Evolutionary conservation across 2,113 vertebrate genomes (phyloP), one percentile per base, ranked within the genome.

Genomic region (Notothenia coriiceps): DNA sequence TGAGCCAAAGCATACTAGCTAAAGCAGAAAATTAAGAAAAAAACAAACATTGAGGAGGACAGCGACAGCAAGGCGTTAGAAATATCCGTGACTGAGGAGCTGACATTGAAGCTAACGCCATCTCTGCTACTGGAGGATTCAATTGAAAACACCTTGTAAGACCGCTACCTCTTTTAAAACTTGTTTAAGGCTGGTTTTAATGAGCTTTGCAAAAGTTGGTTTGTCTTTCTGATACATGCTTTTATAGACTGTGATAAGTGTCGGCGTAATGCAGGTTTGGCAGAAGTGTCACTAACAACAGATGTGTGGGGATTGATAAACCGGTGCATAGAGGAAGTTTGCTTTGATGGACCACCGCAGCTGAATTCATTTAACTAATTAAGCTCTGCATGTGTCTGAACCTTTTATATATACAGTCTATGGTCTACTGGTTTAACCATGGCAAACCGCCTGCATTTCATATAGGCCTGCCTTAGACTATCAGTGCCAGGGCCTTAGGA

Each of bases 241-340:
- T 5, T 70, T 22, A 12, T 56, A 4, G 55, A 25, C 18, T 69
- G 22, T 74, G 7, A 46, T 51, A 40, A 40, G 35, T 7, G 44
- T 25, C 10, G 8, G 52, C 65, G 12, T 65, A 46, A 25, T 33
- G 14, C 10, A 72, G 43, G 22, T 52, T 76, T 57, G 50, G 72
- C 69, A 14, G 54, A 77, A 11, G 10, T 60, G 67, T 79, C 49
- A 46, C 64, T 51, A 61, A 47, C 70, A 61, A 47, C 70, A 80
- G 71, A 63, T 79, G 47, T n/a, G 13, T 11, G 7, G 44, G 40
- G 81, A 76, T 47, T 54, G 46, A 73, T 77, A 64, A 13, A 63
- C 64, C 15, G 22, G 13, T 70, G 47, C 9, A 40, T 1, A 50
- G 33, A 65, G 20, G 10, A 52, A 18, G 44, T 47, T 54, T 50